phyloP scores from a whole-genome alignment of 2,113 vertebrate species.

The pig (Sus scrofa) region DNA sequence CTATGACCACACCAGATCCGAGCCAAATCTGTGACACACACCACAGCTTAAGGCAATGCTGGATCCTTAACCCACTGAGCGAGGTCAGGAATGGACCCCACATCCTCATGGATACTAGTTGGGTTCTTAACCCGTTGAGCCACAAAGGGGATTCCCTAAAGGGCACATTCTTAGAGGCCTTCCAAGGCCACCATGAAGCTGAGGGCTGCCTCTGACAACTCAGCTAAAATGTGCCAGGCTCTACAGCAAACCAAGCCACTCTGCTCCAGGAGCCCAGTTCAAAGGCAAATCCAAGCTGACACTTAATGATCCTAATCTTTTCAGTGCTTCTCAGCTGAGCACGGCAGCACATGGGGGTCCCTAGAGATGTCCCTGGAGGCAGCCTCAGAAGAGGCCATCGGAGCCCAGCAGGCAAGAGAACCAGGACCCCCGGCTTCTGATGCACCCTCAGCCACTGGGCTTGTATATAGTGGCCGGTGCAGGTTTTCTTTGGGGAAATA shows the following conservation, averaged over 20 bases:
- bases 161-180: neutral
- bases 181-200: too few relatives aligned
- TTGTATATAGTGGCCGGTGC: accelerated
- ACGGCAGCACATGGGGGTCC: accelerated
- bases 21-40: too few relatives aligned
- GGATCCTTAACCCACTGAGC: too few relatives aligned
- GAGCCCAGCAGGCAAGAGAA: neutral
- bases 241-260: neutral
- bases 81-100: too few relatives aligned
- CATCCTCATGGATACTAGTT: too few relatives aligned
- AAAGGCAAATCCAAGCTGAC: accelerated
- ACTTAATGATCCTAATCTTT: neutral
- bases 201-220: neutral
- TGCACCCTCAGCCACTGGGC: accelerated
- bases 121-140: too few relatives aligned
- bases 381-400: neutral
- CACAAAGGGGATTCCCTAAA: neutral
- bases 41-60: too few relatives aligned
- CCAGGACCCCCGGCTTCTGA: neutral
- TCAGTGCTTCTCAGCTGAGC: neutral
- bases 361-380: accelerated
- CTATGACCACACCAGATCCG: too few relatives aligned
- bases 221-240: neutral
- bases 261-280: neutral
- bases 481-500: neutral